A percentile compares a stretch with the other conserved stretches of the same genome.
phyloP scores from a whole-genome alignment of 2,888 invertebrate species.

The Falcaria lacertinaria region DNA sequence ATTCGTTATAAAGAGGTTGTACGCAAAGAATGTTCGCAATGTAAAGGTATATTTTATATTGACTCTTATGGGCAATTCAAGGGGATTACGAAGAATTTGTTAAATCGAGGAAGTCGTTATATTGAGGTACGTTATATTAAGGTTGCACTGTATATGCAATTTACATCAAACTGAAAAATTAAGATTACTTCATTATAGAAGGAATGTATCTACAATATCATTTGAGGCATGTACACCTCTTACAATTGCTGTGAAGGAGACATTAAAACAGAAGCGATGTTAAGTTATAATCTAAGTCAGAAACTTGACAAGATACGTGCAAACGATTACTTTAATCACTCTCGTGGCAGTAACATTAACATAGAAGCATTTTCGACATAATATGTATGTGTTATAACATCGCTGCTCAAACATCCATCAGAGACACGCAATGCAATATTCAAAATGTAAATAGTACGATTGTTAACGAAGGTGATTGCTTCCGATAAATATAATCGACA shows the following conservation, averaged over 20 bases:
- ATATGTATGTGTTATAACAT: conserved; percentile 59
- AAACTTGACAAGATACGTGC: not conserved
- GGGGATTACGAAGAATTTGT: too few species aligned
- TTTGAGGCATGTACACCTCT: not conserved
- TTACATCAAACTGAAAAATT: not conserved
- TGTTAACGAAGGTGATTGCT: conserved; percentile 39
- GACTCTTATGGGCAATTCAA: too few species aligned
- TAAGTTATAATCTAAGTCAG: not conserved
- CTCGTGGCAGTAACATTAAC: conserved; percentile 13
- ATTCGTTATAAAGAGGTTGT: too few species aligned
- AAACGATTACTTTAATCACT: conserved; percentile 3
- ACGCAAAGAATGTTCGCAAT: too few species aligned
- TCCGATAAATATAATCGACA: conserved; percentile 33
- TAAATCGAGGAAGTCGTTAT: too few species aligned
- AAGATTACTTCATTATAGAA: not conserved
- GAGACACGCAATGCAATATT: conserved; percentile 52
- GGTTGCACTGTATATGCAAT: not conserved
- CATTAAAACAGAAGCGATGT: not conserved
- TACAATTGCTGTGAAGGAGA: not conserved
- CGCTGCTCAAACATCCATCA: conserved; percentile 44
- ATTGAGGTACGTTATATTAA: too few species aligned
- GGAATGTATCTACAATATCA: not conserved
- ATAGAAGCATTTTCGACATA: conserved; percentile 20
- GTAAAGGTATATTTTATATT: too few species aligned
- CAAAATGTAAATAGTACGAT: conserved; percentile 34